Conservation (phyloP, 2,888 invertebrate species). For the Mythimna ferrago region DNA sequence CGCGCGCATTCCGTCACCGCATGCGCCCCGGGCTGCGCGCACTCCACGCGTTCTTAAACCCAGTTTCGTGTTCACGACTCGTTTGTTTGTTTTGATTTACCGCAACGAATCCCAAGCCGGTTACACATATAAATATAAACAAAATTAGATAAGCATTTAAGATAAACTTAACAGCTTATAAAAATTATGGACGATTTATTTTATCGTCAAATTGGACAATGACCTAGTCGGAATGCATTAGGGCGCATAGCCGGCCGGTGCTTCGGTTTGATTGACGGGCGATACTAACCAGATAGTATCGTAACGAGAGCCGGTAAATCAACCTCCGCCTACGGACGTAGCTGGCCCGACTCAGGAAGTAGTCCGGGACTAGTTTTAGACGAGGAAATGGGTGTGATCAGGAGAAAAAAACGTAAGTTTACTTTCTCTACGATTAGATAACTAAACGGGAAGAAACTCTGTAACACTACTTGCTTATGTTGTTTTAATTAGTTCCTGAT, state of each 20-base stretch:
- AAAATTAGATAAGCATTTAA: conserved; percentile 43
- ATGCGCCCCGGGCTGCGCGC: conserved; percentile 87
- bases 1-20: conserved; percentile 87
- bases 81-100: conserved; percentile 75
- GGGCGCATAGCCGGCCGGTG: conserved; percentile 77
- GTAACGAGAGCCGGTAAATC: conserved; percentile 71
- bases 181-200: conserved; percentile 56
- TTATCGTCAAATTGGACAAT: conserved; percentile 78
- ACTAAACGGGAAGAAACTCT: conserved; percentile 16
- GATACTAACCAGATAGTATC: conserved; percentile 75
- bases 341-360: conserved; percentile 75
- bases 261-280: conserved; percentile 79
- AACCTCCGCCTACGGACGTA: conserved; percentile 72
- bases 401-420: conserved; percentile 89
- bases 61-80: conserved; percentile 68
- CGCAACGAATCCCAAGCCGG: conserved; percentile 48
- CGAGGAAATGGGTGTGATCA: conserved; percentile 87
- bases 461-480: not conserved
- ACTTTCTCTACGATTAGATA: conserved; percentile 72
- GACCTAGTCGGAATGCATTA: conserved; percentile 84
- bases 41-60: conserved; percentile 72
- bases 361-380: conserved; percentile 72
- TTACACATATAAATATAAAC: conserved; percentile 51
- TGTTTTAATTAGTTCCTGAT: conserved; percentile 22
- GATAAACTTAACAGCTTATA: conserved; percentile 44